Evolutionary conservation across 2,797 vertebrate genomes (phyloP).

Genomic region (Ciconia nigra): DNA sequence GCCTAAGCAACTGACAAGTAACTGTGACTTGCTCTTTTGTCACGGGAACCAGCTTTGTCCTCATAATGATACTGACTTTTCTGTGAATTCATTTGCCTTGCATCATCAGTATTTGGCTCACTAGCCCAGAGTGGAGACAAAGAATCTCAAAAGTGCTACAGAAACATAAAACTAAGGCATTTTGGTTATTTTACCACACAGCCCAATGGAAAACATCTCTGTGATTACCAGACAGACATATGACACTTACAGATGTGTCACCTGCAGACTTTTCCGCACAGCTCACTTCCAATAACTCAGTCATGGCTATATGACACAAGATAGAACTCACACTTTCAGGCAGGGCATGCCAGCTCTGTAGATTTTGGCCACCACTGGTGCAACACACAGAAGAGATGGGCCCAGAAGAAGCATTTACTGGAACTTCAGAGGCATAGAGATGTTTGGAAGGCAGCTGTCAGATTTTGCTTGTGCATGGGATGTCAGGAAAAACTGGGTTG

Average conservation of each 20-base stretch:
- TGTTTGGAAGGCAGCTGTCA: conserved; percentile 18
- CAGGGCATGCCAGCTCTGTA: background rate
- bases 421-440: background rate
- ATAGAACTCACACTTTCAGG: background rate
- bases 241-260: background rate
- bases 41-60: background rate
- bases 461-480: background rate
- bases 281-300: background rate
- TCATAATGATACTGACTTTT: background rate
- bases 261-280: background rate
- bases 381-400: background rate
- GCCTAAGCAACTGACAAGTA: background rate
- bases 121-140: background rate
- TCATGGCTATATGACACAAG: background rate
- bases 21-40: background rate
- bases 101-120: background rate
- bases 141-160: background rate
- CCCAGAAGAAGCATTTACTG: background rate
- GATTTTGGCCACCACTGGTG: background rate
- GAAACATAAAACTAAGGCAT: background rate
- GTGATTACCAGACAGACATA: background rate
- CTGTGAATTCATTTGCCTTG: background rate
- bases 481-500: conserved; percentile 39
- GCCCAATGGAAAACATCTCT: background rate
- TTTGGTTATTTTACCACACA: background rate